Base-by-base conservation (phyloP, 2,113 vertebrate genomes). In the Callorhinus ursinus region DNA sequence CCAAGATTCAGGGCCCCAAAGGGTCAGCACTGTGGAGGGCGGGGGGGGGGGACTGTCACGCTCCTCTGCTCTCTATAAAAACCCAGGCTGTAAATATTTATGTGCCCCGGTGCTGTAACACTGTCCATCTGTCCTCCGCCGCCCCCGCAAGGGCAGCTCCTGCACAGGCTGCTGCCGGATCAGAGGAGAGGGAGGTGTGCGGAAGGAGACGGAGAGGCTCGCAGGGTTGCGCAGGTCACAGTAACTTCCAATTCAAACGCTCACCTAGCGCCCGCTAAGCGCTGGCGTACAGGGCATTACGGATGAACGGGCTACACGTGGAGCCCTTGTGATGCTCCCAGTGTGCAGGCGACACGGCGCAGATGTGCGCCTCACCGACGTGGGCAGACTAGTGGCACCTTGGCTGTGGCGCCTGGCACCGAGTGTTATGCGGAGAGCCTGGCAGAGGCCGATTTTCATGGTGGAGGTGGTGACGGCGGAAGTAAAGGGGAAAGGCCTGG, bases 401-500 rank as follows among this genome's bases (percentile, higher is more conserved):
- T 19, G n/a, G 1, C 16, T 4, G 4, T 0, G 22, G 16, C 28
- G 9, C 8, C 8, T 36, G 26, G 39, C 42, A 24, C 16, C 11
- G n/a, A 36, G 61, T 4, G n/a, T 6, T 15, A 13, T 21, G 46
- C 59, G 12, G 12, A 7, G 33, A 3, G 36, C 1, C 6, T 26
- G 16, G 24, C 55, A 42, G 49, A 67, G 26, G n/a, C 4, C 15
- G n/a, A 33, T 10, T 57, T 79, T 63, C 39, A 14, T 0, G 1
- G 55, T 14, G 65, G 7, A 57, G 13, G 39, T 10, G 88, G 16
- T 16, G 39, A 19, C 1, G 7, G 11, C 8, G 11, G 42, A 1
- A 11, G 51, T 0, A 1, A 5, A 24, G 4, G 19, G 31, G 7
- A 0, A 5, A 5, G 15, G 22, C 6, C 42, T 18, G 21, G 14